phyloP scores from a whole-genome alignment of 2,113 vertebrate species.

The Datnioides undecimradiatus region DNA sequence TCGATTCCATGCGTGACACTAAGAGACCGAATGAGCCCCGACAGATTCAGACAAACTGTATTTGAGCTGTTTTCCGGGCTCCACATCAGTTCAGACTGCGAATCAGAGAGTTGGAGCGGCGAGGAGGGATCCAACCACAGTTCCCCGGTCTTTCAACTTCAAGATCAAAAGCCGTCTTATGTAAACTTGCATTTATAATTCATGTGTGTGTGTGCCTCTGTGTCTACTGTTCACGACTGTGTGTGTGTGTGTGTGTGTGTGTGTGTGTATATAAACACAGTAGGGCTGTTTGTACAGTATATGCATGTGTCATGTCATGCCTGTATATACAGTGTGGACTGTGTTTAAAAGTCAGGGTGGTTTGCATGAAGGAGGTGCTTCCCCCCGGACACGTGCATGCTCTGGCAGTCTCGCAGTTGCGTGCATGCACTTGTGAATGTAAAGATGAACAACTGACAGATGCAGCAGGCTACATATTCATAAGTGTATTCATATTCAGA shows the following conservation, averaged over 20 bases:
- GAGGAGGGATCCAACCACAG: neutral
- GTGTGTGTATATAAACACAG: neutral
- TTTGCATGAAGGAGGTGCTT: too few relatives aligned
- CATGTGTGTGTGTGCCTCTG: neutral
- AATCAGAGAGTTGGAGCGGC: neutral
- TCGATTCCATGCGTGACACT: neutral
- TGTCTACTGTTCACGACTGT: neutral
- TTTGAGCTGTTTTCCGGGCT: neutral
- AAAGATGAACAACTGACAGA: too few relatives aligned
- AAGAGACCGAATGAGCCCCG: neutral
- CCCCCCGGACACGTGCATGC: too few relatives aligned
- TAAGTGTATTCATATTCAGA: neutral
- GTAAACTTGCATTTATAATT: neutral
- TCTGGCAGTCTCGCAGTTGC: too few relatives aligned
- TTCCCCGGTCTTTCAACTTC: neutral
- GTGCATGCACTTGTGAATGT: too few relatives aligned
- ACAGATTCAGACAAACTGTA: neutral
- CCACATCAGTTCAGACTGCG: neutral
- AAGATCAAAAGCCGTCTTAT: neutral
- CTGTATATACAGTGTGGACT: neutral
- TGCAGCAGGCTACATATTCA: neutral
- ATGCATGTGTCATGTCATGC: neutral
- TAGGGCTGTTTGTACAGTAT: neutral
- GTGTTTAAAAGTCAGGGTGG: too few relatives aligned
- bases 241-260: neutral